Conservation (phyloP, 2,113 vertebrate genomes). For the Gulo gulo region DNA sequence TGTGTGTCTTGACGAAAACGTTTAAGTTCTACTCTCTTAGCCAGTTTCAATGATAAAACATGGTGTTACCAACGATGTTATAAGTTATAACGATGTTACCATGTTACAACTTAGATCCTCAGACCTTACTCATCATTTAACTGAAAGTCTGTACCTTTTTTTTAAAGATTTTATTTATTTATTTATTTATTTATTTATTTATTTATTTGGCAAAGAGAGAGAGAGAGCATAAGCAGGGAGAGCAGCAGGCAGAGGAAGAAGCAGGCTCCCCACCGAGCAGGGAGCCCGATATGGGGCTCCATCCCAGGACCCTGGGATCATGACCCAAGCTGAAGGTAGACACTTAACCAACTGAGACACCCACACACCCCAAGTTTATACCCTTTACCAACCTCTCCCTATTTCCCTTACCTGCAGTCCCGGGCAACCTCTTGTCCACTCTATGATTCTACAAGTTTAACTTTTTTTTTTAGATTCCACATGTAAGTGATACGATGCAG, state of each 20-base stretch:
- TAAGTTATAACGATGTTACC: too few species aligned
- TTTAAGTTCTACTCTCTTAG: not conserved
- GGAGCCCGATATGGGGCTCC: too few species aligned
- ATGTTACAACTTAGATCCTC: not conserved
- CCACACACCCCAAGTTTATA: not conserved
- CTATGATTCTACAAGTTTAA: not conserved
- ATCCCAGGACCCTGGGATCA: too few species aligned
- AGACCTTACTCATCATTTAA: not conserved
- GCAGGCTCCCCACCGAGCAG: too few species aligned
- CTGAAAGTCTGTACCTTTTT: not conserved
- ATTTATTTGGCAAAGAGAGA: too few species aligned
- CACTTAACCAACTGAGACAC: too few species aligned
- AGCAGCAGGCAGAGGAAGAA: too few species aligned
- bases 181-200: too few species aligned
- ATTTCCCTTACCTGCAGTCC: not conserved
- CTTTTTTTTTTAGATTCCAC: not conserved
- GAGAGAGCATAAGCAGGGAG: too few species aligned
- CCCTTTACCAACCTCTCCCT: not conserved
- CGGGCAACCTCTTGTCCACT: not conserved
- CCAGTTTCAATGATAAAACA: not conserved
- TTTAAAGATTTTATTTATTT: too few species aligned
- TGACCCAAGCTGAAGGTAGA: too few species aligned
- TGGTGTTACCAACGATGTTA: not conserved
- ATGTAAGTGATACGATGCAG: not conserved
- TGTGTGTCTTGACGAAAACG: not conserved